Evolutionary conservation across 2,113 vertebrate genomes (phyloP), one percentile per base, ranked within the genome.

Genomic region (Heterocephalus glaber): DNA sequence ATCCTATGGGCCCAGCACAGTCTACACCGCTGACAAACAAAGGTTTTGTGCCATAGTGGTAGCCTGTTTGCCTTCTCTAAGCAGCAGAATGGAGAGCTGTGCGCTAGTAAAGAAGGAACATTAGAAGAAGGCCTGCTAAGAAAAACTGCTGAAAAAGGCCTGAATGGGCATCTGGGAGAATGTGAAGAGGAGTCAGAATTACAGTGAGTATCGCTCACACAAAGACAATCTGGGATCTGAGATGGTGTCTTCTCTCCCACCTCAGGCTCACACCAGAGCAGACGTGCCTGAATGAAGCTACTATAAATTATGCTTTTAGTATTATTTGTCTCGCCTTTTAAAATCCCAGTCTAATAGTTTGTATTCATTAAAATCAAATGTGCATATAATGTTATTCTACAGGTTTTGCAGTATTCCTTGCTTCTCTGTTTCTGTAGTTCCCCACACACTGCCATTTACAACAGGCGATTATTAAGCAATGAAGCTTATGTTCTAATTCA

Each of bases 21-120:
- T n/a, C 60, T 13, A 33, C 3, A 52, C 41, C 19, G 16, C 22
- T 5, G 17, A 7, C 1, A 2, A 22, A 9, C 1, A 2, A 30
- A 9, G 8, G 2, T 30, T 38, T 28, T 13, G 17, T 0, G 35
- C 41, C 72, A 54, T 63, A 86, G 72, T 58, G 81, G 80, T 35
- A 2, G 52, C 6, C 86, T 7, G 24, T 66, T 20, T 76, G 65
- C 60, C 35, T 93, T 87, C 90, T 35, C 41, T 22, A 12, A 2
- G 8, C 22, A 20, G 26, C 28, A 17, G 52, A 26, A 19, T 41
- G 74, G 24, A 68, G 65, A 86, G 65, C 54, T 94, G 30, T 76
- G 66, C 54, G 63, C 30, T 22, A 14, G 22, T 60, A n/a, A 74
- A 63, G 52, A 82, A 94, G 47, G 68, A 82, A 54, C 1, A 58